A percentile compares a stretch with the other conserved stretches of the same genome.
Evolutionary conservation across 2,113 vertebrate species (phyloP).

Genomic region (Syngnathus scovelli): DNA sequence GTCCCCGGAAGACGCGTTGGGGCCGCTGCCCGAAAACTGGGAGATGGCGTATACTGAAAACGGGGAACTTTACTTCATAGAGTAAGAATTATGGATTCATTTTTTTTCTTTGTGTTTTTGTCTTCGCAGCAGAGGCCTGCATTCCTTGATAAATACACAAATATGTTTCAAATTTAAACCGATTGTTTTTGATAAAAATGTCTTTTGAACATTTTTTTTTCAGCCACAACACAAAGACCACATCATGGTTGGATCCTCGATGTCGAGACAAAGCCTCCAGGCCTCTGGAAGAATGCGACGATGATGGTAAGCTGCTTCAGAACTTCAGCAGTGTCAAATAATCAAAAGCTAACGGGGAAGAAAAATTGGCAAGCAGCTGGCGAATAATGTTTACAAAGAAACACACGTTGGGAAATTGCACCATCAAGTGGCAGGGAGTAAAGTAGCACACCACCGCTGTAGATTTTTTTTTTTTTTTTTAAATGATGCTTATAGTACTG

Average conservation of each 20-base stretch:
- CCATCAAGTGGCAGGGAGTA: slow-evolving; percentile 57
- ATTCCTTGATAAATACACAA: slow-evolving; percentile 53
- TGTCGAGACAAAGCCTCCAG: slow-evolving; percentile 91
- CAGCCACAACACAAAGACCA: slow-evolving; percentile 99
- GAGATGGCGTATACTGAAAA: slow-evolving; percentile 99
- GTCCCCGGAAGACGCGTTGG: slow-evolving; percentile 85
- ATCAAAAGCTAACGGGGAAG: neutral
- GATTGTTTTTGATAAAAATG: slow-evolving; percentile 30
- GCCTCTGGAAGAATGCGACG: slow-evolving; percentile 96
- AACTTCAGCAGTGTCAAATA: slow-evolving; percentile 9
- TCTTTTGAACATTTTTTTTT: slow-evolving; percentile 46
- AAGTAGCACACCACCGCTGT: slow-evolving; percentile 1
- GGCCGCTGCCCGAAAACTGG: slow-evolving; percentile 96
- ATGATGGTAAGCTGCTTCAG: slow-evolving; percentile 84
- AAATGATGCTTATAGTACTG: slow-evolving; percentile 8
- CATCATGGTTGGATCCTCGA: slow-evolving; percentile 97
- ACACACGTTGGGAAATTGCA: slow-evolving; percentile 46
- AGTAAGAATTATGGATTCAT: slow-evolving; percentile 67
- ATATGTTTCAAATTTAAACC: slow-evolving; percentile 30
- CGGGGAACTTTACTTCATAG: slow-evolving; percentile 99
- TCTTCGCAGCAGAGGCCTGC: slow-evolving; percentile 31
- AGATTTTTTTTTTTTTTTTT: neutral
- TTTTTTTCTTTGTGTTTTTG: slow-evolving; percentile 2
- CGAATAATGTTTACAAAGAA: neutral
- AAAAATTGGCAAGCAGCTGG: neutral